Conservation (phyloP, 1,140 invertebrate genomes). For the Antheraea mylitta region DNA sequence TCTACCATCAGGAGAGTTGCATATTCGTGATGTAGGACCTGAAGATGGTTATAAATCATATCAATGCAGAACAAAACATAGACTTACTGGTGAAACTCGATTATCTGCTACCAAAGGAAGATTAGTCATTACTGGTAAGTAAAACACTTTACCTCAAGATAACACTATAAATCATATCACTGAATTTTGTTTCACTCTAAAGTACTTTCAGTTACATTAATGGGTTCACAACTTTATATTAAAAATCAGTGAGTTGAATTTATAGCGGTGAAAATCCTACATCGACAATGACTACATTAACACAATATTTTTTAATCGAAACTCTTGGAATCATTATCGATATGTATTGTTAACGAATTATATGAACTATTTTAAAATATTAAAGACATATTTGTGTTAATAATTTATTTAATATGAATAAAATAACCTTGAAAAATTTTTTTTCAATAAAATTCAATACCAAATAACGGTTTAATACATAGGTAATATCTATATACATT, state of each 20-base stretch:
- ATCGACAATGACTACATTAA: not conserved
- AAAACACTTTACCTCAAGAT: slow-evolving; percentile 4
- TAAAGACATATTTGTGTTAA: not conserved
- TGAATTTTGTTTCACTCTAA: not conserved
- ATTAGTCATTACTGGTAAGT: slow-evolving; percentile 96
- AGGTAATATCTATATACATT: not conserved
- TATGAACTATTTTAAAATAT: not conserved
- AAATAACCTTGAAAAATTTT: no score
- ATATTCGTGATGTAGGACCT: slow-evolving; percentile 95
- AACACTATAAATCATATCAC: slow-evolving; percentile 5
- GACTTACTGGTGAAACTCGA: slow-evolving; percentile 95
- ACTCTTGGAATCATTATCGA: not conserved
- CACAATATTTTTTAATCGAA: not conserved
- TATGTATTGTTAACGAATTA: not conserved
- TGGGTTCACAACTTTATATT: not conserved
- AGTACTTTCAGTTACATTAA: not conserved
- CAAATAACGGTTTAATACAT: no score
- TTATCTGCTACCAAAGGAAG: slow-evolving; percentile 95
- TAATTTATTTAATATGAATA: not conserved
- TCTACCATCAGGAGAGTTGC: slow-evolving; percentile 94
- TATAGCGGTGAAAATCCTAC: not conserved
- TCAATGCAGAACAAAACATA: slow-evolving; percentile 96
- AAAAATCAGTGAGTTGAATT: not conserved
- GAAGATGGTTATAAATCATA: slow-evolving; percentile 97
- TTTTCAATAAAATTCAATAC: no score